These are phyloP conservation scores for Amphibalanus amphitrite DNA, from an alignment of 1,140 invertebrate species.

Conservation along the genomic window DNA sequence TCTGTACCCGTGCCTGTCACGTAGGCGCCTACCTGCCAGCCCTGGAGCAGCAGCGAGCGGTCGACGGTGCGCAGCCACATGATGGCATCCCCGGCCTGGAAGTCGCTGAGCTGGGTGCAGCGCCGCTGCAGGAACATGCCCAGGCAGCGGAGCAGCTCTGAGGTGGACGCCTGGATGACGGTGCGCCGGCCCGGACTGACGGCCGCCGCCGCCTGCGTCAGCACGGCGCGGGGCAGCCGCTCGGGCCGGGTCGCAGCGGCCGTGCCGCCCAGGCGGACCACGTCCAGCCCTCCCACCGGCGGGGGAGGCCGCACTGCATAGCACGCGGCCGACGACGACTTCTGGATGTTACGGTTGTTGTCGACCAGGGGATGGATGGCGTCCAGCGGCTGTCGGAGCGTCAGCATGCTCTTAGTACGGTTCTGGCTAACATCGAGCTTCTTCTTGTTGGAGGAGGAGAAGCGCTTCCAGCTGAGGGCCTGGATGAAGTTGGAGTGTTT, in stretches of 20 bases:
- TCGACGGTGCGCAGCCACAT: constrained; percentile 96
- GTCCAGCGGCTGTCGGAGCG: constrained; percentile 48
- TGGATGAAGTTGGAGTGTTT: constrained; percentile 92
- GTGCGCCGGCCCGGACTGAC: constrained; percentile 37
- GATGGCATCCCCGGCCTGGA: constrained; percentile 83
- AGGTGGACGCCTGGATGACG: constrained; percentile 95
- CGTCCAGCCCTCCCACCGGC: constrained; percentile 30
- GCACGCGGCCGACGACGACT: constrained; percentile 30
- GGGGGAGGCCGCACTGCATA: constrained; percentile 20
- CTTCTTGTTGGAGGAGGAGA: constrained; percentile 75
- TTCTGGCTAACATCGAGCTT: constrained; percentile 44
- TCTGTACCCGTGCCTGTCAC: too few relatives aligned
- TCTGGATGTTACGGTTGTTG: constrained; percentile 70
- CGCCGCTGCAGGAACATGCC: constrained; percentile 80
- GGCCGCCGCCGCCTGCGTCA: constrained; percentile 26
- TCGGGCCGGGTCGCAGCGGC: constrained; percentile 71
- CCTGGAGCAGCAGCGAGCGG: constrained; percentile 81
- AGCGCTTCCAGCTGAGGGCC: constrained; percentile 87
- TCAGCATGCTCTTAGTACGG: constrained; percentile 52
- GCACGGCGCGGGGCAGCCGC: constrained; percentile 32
- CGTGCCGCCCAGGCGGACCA: constrained; percentile 33
- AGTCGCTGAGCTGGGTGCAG: constrained; percentile 74
- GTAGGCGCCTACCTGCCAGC: constrained; percentile 87
- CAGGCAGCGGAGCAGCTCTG: constrained; percentile 90
- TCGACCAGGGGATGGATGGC: constrained; percentile 52